Percentiles rank a stretch among this genome's conserved stretches.
phyloP scores from a whole-genome alignment of 2,888 invertebrate species.

The Aleiodes testaceus region DNA sequence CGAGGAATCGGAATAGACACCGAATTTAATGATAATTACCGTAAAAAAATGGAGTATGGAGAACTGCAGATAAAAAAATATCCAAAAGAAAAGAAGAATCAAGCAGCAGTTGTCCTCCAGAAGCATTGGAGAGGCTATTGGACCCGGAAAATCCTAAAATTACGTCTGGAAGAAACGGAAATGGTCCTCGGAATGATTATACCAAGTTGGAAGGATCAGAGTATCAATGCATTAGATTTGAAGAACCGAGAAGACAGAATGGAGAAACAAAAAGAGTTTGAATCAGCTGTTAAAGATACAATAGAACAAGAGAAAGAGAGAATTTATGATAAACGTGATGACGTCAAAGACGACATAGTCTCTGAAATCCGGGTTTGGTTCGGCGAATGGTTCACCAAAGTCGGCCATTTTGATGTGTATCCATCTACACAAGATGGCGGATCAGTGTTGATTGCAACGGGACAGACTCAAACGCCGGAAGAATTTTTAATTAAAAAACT shows the following conservation, averaged over 20 bases:
- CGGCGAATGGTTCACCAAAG: constrained; percentile 77
- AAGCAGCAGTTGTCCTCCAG: constrained; percentile 71
- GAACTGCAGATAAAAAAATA: constrained; percentile 47
- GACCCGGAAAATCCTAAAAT: constrained; percentile 70
- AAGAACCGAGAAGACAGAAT: constrained; percentile 57
- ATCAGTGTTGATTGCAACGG: constrained; percentile 76
- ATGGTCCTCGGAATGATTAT: constrained; percentile 77
- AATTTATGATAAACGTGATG: constrained; percentile 67
- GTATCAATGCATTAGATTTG: constrained; percentile 74
- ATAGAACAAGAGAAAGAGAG: constrained; percentile 50
- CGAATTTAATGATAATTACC: constrained; percentile 50
- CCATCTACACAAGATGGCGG: constrained; percentile 85
- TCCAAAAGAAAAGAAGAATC: constrained; percentile 40
- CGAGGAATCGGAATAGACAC: constrained; percentile 52
- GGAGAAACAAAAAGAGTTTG: constrained; percentile 71
- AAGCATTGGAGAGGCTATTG: constrained; percentile 73
- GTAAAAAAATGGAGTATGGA: constrained; percentile 48
- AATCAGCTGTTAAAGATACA: constrained; percentile 69
- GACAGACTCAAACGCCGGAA: constrained; percentile 77
- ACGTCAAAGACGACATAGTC: constrained; percentile 83
- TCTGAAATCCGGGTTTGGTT: constrained; percentile 87
- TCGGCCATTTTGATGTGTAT: constrained; percentile 80
- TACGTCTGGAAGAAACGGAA: constrained; percentile 72
- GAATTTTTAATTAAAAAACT: constrained; percentile 75
- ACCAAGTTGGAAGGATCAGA: constrained; percentile 73